Base-by-base conservation (phyloP, 1,140 invertebrate genomes). In the Rhyzopertha dominica region DNA sequence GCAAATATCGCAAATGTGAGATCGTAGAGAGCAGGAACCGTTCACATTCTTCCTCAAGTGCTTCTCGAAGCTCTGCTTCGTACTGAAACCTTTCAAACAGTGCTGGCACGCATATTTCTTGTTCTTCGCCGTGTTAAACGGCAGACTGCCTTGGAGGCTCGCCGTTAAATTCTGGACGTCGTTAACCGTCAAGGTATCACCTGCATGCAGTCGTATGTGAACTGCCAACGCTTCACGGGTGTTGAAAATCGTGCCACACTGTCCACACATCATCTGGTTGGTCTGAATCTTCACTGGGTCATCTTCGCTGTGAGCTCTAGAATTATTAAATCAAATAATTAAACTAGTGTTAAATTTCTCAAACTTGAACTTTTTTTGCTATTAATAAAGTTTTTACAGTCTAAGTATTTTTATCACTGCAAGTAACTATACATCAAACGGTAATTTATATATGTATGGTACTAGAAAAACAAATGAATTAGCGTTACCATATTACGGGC, bases 81-180 rank as follows among this genome's bases (percentile, higher is more conserved):
- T 83, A 1, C 85, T 85, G 58, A 91, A 91, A 13, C 84, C 85
- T 61, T 87, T 85, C 25, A 84, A 85, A 59, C 89, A 92, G 53
- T 87, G 82, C 9, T 79, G 79, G 65, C 87, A 91, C 45, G 85
- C 79, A 63, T 82, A 88, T 81, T 84, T 86, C 91, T 17, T 84
- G 82, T 51, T 77, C 76, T 10, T 25, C 48, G 51, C 72, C 67
- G 1, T 54, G 68, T 54, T 35, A 17, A 30, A 20, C 77, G 38
- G 81, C 80, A 47, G 47, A 36, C 18, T 46, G 37, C 32, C 47
- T 64, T 83, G 79, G 59, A 86, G 73, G 31, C 84, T 81, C 31
- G 84, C 82, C 20, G 84, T 85, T 50, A 86, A 72, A 35, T 84
- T 85, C 71, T 88, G 91, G 58, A 89, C 74, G 68, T 90, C 86